phyloP scores from a whole-genome alignment of 2,797 vertebrate species.

The Sorex maritimensis region DNA sequence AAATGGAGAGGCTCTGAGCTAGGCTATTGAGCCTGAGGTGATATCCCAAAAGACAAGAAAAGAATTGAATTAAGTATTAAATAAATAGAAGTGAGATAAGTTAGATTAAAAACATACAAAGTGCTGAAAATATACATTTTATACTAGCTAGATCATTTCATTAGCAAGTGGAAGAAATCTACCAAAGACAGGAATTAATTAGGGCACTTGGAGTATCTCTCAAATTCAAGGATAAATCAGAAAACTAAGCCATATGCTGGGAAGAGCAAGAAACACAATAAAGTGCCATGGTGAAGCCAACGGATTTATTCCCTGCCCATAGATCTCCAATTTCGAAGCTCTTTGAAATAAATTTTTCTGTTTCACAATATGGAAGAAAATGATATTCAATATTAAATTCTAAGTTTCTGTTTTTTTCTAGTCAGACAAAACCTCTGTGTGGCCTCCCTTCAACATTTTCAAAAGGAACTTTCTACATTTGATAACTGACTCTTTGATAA shows the following conservation, averaged over 20 bases:
- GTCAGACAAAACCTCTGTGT: background rate
- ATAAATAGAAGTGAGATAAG: background rate
- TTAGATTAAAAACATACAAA: background rate
- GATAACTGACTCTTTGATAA: background rate
- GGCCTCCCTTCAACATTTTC: background rate
- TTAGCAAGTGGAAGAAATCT: background rate
- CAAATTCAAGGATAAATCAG: background rate
- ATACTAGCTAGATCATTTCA: background rate
- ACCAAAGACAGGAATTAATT: background rate
- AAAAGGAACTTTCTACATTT: background rate
- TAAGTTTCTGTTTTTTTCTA: background rate
- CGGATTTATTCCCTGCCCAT: background rate
- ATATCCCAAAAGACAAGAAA: constrained; percentile 47
- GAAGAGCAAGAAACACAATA: background rate
- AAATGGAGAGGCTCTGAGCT: background rate
- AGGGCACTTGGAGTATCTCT: background rate
- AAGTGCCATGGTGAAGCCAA: background rate
- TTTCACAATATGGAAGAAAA: background rate
- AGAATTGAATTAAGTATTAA: constrained; percentile 25
- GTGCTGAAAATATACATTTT: background rate
- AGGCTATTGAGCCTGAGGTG: background rate
- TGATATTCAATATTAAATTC: background rate
- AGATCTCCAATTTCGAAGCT: background rate
- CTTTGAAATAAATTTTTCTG: background rate
- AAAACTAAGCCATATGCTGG: background rate